phyloP scores from a whole-genome alignment of 2,113 vertebrate species.

The Falco punctatus region DNA sequence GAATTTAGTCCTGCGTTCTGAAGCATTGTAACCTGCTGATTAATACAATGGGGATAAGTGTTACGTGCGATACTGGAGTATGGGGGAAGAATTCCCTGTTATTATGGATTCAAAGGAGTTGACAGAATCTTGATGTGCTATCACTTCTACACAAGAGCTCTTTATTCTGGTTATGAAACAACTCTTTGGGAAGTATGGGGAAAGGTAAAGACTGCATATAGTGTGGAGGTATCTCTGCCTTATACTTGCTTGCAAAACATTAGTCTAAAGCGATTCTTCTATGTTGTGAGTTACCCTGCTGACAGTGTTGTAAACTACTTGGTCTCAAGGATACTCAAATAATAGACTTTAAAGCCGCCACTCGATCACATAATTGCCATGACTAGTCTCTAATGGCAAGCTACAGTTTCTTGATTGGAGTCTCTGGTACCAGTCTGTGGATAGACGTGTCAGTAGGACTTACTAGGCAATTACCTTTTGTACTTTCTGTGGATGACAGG shows the following conservation, averaged over 20 bases:
- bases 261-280: background rate
- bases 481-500: background rate
- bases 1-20: background rate
- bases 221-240: background rate
- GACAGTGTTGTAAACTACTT: background rate
- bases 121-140: conserved; percentile 10
- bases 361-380: background rate
- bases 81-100: background rate
- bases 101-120: background rate
- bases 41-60: background rate
- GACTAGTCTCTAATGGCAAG: background rate
- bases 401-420: background rate
- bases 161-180: background rate
- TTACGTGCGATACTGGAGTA: conserved; percentile 5
- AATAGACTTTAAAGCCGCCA: background rate
- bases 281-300: background rate
- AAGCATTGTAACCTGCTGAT: background rate
- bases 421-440: background rate
- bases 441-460: background rate
- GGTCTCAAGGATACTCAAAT: background rate
- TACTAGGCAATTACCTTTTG: background rate
- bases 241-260: background rate
- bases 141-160: background rate
- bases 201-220: background rate
- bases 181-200: background rate